Base-by-base conservation (phyloP, 92 coral and sea anemone genomes). In the Anthopleura xanthogrammica region DNA sequence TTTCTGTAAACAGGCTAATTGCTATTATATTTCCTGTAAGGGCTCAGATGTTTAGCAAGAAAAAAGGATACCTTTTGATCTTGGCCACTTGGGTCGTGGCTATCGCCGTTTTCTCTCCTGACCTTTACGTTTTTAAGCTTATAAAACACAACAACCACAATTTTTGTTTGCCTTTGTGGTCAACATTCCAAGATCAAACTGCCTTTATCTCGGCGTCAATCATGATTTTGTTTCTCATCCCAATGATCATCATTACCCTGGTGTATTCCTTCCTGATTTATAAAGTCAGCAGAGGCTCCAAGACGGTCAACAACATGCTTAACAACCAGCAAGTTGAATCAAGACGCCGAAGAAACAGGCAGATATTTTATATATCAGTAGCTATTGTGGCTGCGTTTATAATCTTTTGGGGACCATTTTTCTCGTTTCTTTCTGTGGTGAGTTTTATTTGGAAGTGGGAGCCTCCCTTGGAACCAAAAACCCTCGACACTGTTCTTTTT, bases 361-460 rank as follows among this genome's bases (percentile, higher is more conserved):
- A 72, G n/a, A 72, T 72, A 0, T 72, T 72, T 42, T 39, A 39
- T 16, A 72, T 36, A 13, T 39, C 77, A 12, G n/a, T 72, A 12
- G 77, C 52, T 7, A 40, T 72, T 20, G 52, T 72, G 1, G 77
- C 39, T 22, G 7, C 77, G 77, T 72, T 39, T 72, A 16, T 72
- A 19, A 42, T 42, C 42, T n/a, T 72, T 7, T 72, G 77, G 77
- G 77, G 77, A 72, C 77, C 77, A 16, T 72, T 72, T 13, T 72
- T 8, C 50, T 72, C 20, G 17, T 39, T 17, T 36, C 12, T 72
- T 4, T 72, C 39, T 22, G 77, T 72, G 19, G 20, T 72, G 14
- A 39, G 46, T 42, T 42, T 23, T 17, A 72, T 42, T 19, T 39
- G 43, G 52, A 5, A 36, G 39, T 39, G 52, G 46, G 3, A 72